Evolutionary conservation across 1,140 invertebrate species (phyloP), one percentile per base, ranked within the genome.

Genomic region (Pentalonia nigronervosa): DNA sequence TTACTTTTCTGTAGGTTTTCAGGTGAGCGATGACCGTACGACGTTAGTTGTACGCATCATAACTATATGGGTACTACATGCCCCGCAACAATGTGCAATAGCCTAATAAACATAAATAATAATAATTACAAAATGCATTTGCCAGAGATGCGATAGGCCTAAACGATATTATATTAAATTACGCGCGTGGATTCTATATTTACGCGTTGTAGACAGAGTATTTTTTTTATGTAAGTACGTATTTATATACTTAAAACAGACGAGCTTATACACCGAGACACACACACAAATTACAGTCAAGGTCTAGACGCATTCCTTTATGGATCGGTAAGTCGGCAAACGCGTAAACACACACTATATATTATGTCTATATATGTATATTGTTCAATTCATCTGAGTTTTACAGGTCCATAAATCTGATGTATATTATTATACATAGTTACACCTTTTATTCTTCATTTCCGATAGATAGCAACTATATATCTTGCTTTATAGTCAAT

Each of bases 101-200:
- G 60, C 60, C 30, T 0, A 67, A 67, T 17, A 76, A n/a, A 17
- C 30, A 76, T 76, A 76, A 76, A 76, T 17, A n/a, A 76, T n/a
- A 76, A 76, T 76, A 34, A 76, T 76, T n/a, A 76, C 30, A 4
- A 76, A n/a, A n/a, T 34, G 6, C 25, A 47, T 11, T 25, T 20
- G 14, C 6, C 30, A 50, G 20, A 7, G n/a, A 89, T n/a, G 34
- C 34, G 3, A 87, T 48, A 89, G 87, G 34, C 87, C 87, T 56
- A 36, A 34, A 89, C 21, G 87, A 89, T 47, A 86, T 45, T 41
- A 84, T 45, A n/a, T 34, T 53, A 25, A 53, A 53, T 53, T 17
- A 48, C n/a, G 84, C 84, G n/a, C 6, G 36, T 84, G 23, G 25
- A 30, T 53, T 89, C 87, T 89, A 89, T 89, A 89, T 56, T 89